Conservation (phyloP, 1,140 invertebrate genomes). For the Halictus rubicundus region DNA sequence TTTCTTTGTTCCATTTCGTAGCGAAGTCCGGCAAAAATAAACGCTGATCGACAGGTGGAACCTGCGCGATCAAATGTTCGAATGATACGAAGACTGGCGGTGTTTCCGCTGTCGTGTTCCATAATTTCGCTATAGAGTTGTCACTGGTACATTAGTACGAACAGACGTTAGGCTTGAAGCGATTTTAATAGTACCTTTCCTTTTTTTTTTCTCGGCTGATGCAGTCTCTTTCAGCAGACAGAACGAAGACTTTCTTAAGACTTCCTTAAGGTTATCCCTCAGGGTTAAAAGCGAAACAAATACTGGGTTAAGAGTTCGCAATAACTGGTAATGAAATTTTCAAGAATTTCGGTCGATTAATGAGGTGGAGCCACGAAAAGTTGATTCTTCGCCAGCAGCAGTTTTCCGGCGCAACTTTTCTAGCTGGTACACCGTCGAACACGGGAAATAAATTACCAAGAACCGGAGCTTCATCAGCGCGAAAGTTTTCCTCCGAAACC, state of each 20-base stretch:
- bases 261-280: too few relatives aligned
- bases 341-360: not conserved
- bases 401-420: not conserved
- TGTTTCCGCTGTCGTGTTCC: not conserved
- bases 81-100: not conserved
- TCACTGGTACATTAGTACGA: too few relatives aligned
- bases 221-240: too few relatives aligned
- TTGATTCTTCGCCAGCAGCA: not conserved
- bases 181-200: too few relatives aligned
- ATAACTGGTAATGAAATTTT: too few relatives aligned
- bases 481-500: not conserved
- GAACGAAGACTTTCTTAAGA: too few relatives aligned
- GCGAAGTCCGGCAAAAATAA: not conserved
- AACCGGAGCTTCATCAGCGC: not conserved
- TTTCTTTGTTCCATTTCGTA: constrained; percentile 23
- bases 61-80: not conserved
- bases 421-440: not conserved
- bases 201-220: too few relatives aligned
- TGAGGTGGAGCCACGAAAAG: not conserved
- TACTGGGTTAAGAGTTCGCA: too few relatives aligned
- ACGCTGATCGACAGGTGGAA: constrained; percentile 18
- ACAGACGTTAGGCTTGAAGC: too few relatives aligned
- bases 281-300: too few relatives aligned
- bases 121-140: too few relatives aligned
- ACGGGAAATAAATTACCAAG: constrained; percentile 20